phyloP scores from a whole-genome alignment of 2,888 invertebrate species.

The Ochlodes sylvanus region DNA sequence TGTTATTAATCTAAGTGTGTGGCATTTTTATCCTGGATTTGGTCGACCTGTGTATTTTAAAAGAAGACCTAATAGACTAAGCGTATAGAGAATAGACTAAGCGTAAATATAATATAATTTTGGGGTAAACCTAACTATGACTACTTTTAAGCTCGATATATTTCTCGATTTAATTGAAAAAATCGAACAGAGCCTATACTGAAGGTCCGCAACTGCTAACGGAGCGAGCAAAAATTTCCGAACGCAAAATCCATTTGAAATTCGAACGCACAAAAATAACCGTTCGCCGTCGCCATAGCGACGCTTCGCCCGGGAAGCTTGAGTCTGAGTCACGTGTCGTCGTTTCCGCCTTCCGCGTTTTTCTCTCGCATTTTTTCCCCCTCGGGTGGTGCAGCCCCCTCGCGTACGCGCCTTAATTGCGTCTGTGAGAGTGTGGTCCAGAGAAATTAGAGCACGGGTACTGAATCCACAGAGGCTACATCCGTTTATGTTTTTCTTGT shows the following conservation, averaged over 20 bases:
- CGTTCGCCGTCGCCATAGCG: constrained; percentile 66
- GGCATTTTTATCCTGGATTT: too few species aligned
- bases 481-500: not conserved
- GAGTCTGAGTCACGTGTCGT: constrained; percentile 84
- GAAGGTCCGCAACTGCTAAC: not conserved
- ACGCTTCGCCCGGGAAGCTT: constrained; percentile 75
- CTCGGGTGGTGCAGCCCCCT: constrained; percentile 55
- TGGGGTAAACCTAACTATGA: too few species aligned
- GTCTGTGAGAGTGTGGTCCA: constrained; percentile 85
- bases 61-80: too few species aligned
- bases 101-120: too few species aligned
- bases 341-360: constrained; percentile 80
- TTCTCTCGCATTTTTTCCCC: constrained; percentile 79
- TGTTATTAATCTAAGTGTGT: too few species aligned
- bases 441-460: constrained; percentile 81
- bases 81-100: too few species aligned
- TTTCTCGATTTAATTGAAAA: not conserved
- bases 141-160: too few species aligned
- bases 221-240: not conserved
- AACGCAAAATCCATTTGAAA: constrained; percentile 34
- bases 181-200: not conserved
- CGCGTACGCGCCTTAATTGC: constrained; percentile 84
- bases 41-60: too few species aligned
- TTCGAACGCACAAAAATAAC: constrained; percentile 49
- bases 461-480: constrained; percentile 57